These are phyloP conservation scores for Helicoverpa zea DNA, from an alignment of 1,140 invertebrate species.

Conservation along the genomic window DNA sequence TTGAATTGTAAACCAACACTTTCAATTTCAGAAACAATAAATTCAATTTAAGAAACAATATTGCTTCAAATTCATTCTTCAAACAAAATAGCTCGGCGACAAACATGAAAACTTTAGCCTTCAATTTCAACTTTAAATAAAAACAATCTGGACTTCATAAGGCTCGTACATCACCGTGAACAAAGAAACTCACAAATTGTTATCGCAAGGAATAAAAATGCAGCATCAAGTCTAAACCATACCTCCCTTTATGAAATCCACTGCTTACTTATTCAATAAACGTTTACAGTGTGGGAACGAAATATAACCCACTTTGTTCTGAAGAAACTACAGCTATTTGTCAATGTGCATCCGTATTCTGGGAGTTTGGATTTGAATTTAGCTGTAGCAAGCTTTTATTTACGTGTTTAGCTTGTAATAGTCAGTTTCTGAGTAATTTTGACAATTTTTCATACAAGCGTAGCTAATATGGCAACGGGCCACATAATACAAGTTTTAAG, in stretches of 20 bases:
- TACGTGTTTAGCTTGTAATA: background rate
- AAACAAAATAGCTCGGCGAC: background rate
- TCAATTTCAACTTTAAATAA: background rate
- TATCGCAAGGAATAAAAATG: constrained; percentile 49
- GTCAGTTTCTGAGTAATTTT: background rate
- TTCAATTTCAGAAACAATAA: too few species aligned
- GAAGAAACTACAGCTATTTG: constrained; percentile 77
- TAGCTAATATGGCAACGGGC: too few species aligned
- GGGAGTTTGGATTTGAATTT: constrained; percentile 53
- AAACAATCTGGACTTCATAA: constrained; percentile 24
- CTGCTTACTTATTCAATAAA: constrained; percentile 80
- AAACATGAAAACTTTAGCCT: background rate
- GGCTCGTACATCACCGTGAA: constrained; percentile 7
- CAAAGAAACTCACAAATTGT: constrained; percentile 47
- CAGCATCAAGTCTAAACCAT: constrained; percentile 24
- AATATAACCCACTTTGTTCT: constrained; percentile 78
- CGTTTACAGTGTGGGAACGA: constrained; percentile 76
- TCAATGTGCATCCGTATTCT: constrained; percentile 75
- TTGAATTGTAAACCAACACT: too few species aligned
- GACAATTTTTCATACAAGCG: too few species aligned
- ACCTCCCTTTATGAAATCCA: constrained; percentile 68
- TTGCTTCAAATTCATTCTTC: background rate
- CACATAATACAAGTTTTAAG: too few species aligned
- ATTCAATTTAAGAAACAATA: background rate
- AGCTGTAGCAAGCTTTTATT: constrained; percentile 11